Evolutionary conservation across 2,797 vertebrate genomes (phyloP).

Genomic region (Schizothorax lantsangensis): DNA sequence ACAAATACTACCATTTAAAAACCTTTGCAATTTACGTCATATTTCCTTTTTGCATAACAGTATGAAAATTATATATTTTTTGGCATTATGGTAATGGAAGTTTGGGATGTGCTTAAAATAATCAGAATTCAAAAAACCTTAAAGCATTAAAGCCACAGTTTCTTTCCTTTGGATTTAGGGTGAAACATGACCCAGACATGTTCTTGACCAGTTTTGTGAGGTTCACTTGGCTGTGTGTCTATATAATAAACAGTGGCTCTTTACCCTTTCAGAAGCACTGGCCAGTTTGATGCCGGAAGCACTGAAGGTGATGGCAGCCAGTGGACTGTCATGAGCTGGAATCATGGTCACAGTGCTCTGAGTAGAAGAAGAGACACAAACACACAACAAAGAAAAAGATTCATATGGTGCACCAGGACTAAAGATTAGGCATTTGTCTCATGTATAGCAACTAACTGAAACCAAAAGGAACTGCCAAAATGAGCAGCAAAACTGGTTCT

Average conservation of each 20-base stretch:
- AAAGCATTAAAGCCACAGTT: neutral
- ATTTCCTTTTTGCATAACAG: neutral
- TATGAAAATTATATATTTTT: neutral
- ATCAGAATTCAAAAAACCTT: neutral
- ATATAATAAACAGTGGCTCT: neutral
- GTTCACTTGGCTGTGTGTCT: neutral
- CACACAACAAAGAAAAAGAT: neutral
- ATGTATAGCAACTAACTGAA: neutral
- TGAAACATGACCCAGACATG: neutral
- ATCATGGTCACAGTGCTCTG: constrained; percentile 88
- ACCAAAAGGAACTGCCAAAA: constrained; percentile 5
- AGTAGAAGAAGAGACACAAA: neutral
- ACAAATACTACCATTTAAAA: neutral
- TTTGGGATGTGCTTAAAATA: neutral
- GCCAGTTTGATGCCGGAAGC: constrained; percentile 87
- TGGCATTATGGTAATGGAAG: neutral
- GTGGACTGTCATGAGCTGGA: constrained; percentile 88
- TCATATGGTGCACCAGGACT: neutral
- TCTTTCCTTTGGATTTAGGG: neutral
- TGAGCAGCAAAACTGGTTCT: neutral
- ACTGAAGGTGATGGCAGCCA: constrained; percentile 91
- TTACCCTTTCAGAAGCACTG: constrained; percentile 92
- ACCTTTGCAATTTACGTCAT: neutral
- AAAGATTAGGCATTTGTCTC: too few species aligned
- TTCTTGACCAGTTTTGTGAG: neutral